Evolutionary conservation across 2,888 invertebrate species (phyloP), one percentile per base, ranked within the genome.

Genomic region (Caenorhabditis sp.): DNA sequence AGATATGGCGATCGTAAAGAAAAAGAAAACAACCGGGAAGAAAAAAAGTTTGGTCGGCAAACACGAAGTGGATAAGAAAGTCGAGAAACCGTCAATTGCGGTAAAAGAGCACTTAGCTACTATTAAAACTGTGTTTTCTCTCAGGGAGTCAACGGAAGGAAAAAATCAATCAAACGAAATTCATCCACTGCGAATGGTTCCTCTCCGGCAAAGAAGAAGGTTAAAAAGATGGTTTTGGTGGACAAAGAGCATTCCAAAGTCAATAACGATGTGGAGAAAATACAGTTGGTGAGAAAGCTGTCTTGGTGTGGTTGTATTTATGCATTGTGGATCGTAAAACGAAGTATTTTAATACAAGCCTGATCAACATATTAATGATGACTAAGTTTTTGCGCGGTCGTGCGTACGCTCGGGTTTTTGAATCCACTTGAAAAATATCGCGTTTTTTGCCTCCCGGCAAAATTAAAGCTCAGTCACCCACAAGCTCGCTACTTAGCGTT

Each of bases 1-100:
- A 53, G 65, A 76, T 46, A 76, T 70, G 76, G 70, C 63, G 20
- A 70, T 71, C 24, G 63, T 65, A 4, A 76, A 76, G 30, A 76
- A 71, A 22, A 76, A 76, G 59, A 75, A 75, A 62, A 26, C 58
- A 8, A 5, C 41, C 2, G 39, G 58, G 0, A 30, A 53, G 4
- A 56, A 62, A 30, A 43, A 41, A 15, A 17, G 22, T 1, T 24
- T 37, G 11, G 37, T 24, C 17, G 37, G 55, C 26, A 39, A 20
- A 8, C 39, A 48, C 27, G 26, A 20, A 20, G 15, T n/a, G 17
- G 61, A 68, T 30, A 77, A 72, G 39, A 43, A 48, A 4, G 66
- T 52, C 0, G 65, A 71, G 32, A 55, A 56, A 22, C 46, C 61
- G 13, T 24, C n/a, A n/a, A n/a, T 56, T 27, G 45, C 26, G 15